Conservation (phyloP, 2,888 invertebrate genomes). For the Meteorus cinctellus region DNA sequence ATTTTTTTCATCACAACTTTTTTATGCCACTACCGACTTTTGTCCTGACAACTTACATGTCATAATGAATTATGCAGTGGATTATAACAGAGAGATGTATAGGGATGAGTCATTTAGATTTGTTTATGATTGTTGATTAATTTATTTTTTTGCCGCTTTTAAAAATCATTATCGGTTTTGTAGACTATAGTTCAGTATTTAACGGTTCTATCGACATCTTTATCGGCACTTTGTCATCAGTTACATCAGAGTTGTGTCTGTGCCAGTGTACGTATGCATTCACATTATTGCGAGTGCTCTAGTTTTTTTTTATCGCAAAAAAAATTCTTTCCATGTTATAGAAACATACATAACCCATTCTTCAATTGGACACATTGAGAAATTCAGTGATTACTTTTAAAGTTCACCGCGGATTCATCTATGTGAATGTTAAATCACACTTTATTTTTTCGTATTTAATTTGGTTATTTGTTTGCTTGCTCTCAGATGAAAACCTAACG, state of each 20-base stretch:
- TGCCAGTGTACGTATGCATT: neutral
- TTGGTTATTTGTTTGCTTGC: neutral
- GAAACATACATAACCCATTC: neutral
- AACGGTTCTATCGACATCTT: constrained; percentile 21
- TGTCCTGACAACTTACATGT: neutral
- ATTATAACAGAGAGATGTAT: neutral
- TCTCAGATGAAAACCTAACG: constrained; percentile 40
- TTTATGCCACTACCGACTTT: neutral
- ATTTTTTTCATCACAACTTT: neutral
- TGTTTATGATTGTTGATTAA: neutral
- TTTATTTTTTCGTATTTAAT: neutral
- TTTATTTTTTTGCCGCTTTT: constrained; percentile 26
- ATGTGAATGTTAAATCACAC: neutral
- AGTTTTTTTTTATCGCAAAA: neutral
- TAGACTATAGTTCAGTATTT: neutral
- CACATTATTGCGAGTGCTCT: neutral
- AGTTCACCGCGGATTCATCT: neutral
- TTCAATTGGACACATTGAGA: neutral
- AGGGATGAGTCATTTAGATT: neutral
- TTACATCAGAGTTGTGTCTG: constrained; percentile 38
- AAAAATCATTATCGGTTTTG: constrained; percentile 6
- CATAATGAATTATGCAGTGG: neutral
- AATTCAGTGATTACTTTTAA: neutral
- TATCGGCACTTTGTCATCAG: constrained; percentile 33
- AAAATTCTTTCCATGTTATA: neutral